Evolutionary conservation across 92 coral and sea anemone species (phyloP), one percentile per base, ranked within the genome.

Genomic region (Plumapathes pennacea): DNA sequence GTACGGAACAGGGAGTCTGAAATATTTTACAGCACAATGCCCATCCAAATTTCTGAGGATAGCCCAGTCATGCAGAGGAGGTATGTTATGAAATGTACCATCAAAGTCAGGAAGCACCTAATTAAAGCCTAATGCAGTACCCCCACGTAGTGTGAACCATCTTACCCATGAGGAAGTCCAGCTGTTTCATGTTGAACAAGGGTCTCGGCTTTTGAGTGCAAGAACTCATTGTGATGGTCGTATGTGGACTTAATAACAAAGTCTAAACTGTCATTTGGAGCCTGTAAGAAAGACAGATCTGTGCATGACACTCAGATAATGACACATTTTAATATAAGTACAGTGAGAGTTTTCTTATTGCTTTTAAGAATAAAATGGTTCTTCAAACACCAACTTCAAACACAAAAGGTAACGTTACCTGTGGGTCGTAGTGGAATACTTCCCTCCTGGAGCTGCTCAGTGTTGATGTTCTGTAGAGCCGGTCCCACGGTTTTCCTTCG

Each of bases 181-280:
- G 59, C 73, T 14, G 98, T 92, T 45, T 92, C 98, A 32, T 75
- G 86, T 46, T 92, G 98, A 17, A 85, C 79, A 19, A 92, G 77
- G 2, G 98, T 92, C 69, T 92, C 92, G 5, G 98, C 92, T 49
- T 78, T 57, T 43, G 98, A 92, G 26, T 80, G 71, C 72, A 92
- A 75, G 65, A 92, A 92, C 48, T 92, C 80, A 18, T 71, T 68
- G 27, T 92, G 98, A 47, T 92, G 90, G 54, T 89, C 88, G 23
- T 92, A 92, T 8, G 92, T 77, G 13, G 98, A 92, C 57, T 92
- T 92, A 54, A 92, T 92, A 4, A 92, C 96, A 63, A 92, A 92
- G 42, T 92, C 98, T 60, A 92, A 88, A 61, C 98, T 92, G 63
- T 92, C 98, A 58, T 67, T 60, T 8, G 98, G 98, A 18, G 98